Base-by-base conservation (phyloP, 1,140 invertebrate genomes). In the Saccostrea cuccullata region DNA sequence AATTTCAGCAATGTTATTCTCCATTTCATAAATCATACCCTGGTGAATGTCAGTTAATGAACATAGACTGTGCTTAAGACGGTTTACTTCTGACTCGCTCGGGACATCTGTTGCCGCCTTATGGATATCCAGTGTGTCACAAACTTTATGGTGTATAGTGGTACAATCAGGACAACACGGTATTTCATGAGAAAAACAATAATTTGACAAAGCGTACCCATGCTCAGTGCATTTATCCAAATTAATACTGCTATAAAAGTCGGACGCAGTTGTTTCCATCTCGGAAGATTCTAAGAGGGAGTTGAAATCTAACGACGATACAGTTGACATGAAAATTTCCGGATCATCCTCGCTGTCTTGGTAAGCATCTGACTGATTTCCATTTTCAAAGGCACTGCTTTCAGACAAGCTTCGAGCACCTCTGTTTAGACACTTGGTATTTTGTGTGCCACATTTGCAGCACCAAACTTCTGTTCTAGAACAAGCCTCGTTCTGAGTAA, bases 11-110 rank as follows among this genome's bases (percentile, higher is more conserved):
- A 12, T 73, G 12, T 73, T 73, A 0, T 0, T 30, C 67, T 73
- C 67, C 67, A 73, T 73, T 73, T 73, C 67, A 73, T 13, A 73
- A 13, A 73, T 73, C n/a, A 73, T 23, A 12, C 23, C 67, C 26
- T 26, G 12, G 4, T 73, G 67, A 0, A 73, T 73, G 26, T 73
- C 67, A 8, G 23, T 73, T 13, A 73, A 73, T 2, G n/a, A 73
- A 8, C 12, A 11, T 1, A 73, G 26, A 30, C 12, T 73, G 23
- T 0, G n/a, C 26, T 73, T 20, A 73, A 73, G 67, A 23, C 13
- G 26, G 67, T 73, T 23, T 8, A 73, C 3, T 23, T 73, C 8
- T 13, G 67, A 30, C 67, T 73, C 67, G 1, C n/a, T 73, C 26
- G 67, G 67, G 67, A 30, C 26, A 23, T 73, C 26, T 9, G 23